These are phyloP conservation scores for Rhynchopsitta pachyrhyncha DNA, from an alignment of 2,113 vertebrate species.

Conservation along the genomic window DNA sequence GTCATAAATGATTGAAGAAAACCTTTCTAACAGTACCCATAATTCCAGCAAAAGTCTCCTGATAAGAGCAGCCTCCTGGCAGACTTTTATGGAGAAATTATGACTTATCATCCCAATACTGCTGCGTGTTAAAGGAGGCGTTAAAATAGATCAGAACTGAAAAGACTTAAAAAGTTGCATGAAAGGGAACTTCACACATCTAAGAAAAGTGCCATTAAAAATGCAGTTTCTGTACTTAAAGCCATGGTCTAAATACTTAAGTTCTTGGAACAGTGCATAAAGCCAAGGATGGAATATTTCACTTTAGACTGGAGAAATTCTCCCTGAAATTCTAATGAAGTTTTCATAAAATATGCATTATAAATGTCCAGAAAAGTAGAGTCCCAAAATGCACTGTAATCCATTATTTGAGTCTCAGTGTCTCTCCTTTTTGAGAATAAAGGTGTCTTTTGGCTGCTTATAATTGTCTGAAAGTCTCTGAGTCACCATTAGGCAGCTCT, in stretches of 20 bases:
- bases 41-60: neutral
- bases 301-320: neutral
- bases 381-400: neutral
- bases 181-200: neutral
- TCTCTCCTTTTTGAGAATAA: neutral
- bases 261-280: neutral
- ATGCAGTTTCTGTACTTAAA: neutral
- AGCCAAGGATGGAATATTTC: neutral
- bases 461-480: neutral
- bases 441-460: neutral
- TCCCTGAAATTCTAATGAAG: neutral
- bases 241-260: neutral
- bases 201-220: neutral
- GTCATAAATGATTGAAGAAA: neutral
- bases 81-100: neutral
- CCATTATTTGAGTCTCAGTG: neutral
- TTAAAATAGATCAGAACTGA: neutral
- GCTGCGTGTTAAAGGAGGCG: neutral
- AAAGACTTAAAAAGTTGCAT: neutral
- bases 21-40: neutral
- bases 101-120: neutral
- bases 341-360: neutral
- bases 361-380: neutral
- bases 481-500: neutral
- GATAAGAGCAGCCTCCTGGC: neutral